These are phyloP conservation scores for Diaphora mendica DNA, from an alignment of 2,888 invertebrate genomes.

Conservation along the genomic window DNA sequence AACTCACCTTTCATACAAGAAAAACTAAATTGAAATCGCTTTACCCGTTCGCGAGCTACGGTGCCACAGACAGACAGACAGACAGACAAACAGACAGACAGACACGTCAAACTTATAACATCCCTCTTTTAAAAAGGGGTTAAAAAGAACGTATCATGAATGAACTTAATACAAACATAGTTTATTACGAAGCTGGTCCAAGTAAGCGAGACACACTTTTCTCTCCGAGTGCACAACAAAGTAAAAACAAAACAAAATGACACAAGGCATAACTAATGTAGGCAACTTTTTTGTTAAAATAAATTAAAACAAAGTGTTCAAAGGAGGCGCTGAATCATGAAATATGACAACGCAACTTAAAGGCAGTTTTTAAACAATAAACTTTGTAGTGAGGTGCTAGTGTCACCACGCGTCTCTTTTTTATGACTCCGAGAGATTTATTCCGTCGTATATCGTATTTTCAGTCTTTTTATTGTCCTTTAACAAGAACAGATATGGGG, in stretches of 20 bases:
- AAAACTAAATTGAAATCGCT: too few relatives aligned
- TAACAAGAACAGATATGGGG: constrained; percentile 18
- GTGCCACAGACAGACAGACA: too few relatives aligned
- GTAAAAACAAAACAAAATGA: constrained; percentile 5
- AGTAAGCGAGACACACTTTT: not conserved
- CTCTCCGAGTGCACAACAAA: not conserved
- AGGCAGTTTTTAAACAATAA: constrained; percentile 36
- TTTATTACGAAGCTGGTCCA: not conserved
- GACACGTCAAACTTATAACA: too few relatives aligned
- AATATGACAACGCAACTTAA: constrained; percentile 30
- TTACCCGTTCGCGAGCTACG: too few relatives aligned
- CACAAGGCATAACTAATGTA: constrained; percentile 9
- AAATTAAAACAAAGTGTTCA: constrained; percentile 8
- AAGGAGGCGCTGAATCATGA: constrained; percentile 25
- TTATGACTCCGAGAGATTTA: constrained; percentile 13
- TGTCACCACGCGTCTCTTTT: constrained; percentile 19
- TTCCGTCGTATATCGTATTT: constrained; percentile 12
- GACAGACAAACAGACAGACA: too few relatives aligned
- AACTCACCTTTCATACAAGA: too few relatives aligned
- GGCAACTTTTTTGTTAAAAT: constrained; percentile 11
- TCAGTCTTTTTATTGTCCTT: constrained; percentile 15
- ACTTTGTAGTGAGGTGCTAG: constrained; percentile 15
- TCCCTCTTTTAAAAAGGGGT: too few relatives aligned
- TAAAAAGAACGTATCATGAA: not conserved
- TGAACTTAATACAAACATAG: not conserved